These are phyloP conservation scores for Empis livida DNA, from an alignment of 2,888 invertebrate genomes.

Conservation along the genomic window DNA sequence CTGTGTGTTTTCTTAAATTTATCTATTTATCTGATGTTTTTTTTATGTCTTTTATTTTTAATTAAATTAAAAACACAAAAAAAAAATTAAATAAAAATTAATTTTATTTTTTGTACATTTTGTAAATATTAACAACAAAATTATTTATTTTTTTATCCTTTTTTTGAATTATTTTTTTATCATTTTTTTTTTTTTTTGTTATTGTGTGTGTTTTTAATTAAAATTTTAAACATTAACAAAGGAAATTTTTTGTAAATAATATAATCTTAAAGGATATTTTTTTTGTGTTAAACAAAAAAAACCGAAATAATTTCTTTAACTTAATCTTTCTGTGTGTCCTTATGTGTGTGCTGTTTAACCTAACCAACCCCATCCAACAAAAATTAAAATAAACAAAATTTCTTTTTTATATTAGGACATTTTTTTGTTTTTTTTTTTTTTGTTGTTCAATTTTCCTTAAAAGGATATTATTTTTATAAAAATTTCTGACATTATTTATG, in stretches of 20 bases:
- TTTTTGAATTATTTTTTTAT: slow-evolving; percentile 6
- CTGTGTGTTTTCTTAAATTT: background rate
- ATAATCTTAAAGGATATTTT: too few species aligned
- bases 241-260: too few species aligned
- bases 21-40: background rate
- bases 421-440: slow-evolving; percentile 13
- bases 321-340: slow-evolving; percentile 22
- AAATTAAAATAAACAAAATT: slow-evolving; percentile 9
- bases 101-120: slow-evolving; percentile 1
- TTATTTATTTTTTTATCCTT: background rate
- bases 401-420: slow-evolving; percentile 16
- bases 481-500: too few species aligned
- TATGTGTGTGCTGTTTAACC: slow-evolving; percentile 28
- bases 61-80: too few species aligned
- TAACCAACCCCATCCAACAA: slow-evolving; percentile 1
- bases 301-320: slow-evolving; percentile 1
- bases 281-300: background rate
- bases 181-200: slow-evolving; percentile 10
- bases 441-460: slow-evolving; percentile 4
- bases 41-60: background rate
- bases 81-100: too few species aligned
- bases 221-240: background rate
- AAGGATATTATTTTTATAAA: background rate
- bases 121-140: background rate
- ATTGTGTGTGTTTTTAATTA: slow-evolving; percentile 11